Evolutionary conservation across 2,797 vertebrate species (phyloP), one percentile per base, ranked within the genome.

Genomic region (Adrianichthys oophorus): DNA sequence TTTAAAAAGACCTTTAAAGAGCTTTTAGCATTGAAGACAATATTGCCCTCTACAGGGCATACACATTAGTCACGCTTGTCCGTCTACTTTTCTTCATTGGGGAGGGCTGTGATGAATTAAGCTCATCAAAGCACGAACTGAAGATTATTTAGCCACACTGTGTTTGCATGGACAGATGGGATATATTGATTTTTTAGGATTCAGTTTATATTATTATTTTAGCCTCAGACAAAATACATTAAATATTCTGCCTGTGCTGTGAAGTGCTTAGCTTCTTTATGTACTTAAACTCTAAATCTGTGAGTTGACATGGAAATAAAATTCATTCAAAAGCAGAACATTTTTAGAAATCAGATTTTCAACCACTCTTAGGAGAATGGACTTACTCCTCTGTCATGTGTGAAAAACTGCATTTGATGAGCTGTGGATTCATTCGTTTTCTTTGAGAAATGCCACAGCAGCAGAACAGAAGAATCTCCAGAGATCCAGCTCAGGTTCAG

Each of bases 41-140:
- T 85, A 83, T 85, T 87, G 90, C 92, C 92, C 89, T 88, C 92
- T 93, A 85, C 84, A 90, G 92, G 90, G 76, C 85, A 68, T 24
- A 71, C 52, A 66, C 52, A 80, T 85, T 84, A 84, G 80, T 76
- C 82, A 90, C 60, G 83, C 75, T 78, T 78, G 68, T 67, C 73
- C 70, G 58, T 80, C 40, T 29, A 48, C 46, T 43, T 41, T 55
- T 8, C n/a, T 44, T 48, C 10, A 10, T 17, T 15, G 10, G 42
- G 40, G 17, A n/a, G 71, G 45, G 41, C 49, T 50, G 37, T 53
- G 58, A 79, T 63, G 46, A 61, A 32, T 62, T 60, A 50, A 48
- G 59, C 63, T 65, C 52, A 56, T 57, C 59, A 29, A 17, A 19
- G 54, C 46, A 56, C 44, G 59, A 53, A 37, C 48, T 48, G n/a